Percentiles rank a stretch among this genome's conserved stretches.
These are phyloP conservation scores for Coptotermes formosanus DNA, from an alignment of 1,140 invertebrate genomes.

Conservation along the genomic window DNA sequence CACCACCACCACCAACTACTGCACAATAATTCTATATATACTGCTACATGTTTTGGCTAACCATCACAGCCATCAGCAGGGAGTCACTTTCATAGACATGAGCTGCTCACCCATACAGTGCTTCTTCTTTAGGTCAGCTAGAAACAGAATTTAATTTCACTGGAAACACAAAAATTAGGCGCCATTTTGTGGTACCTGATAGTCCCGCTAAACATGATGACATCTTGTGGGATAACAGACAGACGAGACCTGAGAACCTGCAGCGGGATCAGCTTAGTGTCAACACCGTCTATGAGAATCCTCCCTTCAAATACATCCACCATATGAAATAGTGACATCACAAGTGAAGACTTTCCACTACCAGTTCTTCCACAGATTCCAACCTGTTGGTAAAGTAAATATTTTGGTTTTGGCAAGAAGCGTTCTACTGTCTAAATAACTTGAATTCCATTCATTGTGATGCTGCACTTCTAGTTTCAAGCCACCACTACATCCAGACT, in stretches of 20 bases:
- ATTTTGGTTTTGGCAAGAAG: background rate
- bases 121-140: too few species aligned
- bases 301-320: slow-evolving; percentile 60
- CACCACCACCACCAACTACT: too few species aligned
- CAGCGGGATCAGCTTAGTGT: slow-evolving; percentile 65
- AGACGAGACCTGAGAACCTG: slow-evolving; percentile 62
- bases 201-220: slow-evolving; percentile 59
- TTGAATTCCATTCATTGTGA: too few species aligned
- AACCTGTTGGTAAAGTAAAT: slow-evolving; percentile 52
- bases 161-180: too few species aligned
- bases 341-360: slow-evolving; percentile 75
- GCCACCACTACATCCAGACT: too few species aligned
- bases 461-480: too few species aligned
- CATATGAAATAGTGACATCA: slow-evolving; percentile 67
- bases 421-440: background rate
- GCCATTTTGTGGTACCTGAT: slow-evolving; percentile 45
- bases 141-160: too few species aligned
- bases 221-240: slow-evolving; percentile 63
- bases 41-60: too few species aligned
- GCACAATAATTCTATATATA: too few species aligned
- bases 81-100: too few species aligned
- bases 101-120: too few species aligned
- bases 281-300: slow-evolving; percentile 66
- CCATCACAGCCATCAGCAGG: too few species aligned
- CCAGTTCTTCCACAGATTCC: slow-evolving; percentile 78